Base-by-base conservation (phyloP, 2,113 vertebrate species). In the Centropus unirufus region DNA sequence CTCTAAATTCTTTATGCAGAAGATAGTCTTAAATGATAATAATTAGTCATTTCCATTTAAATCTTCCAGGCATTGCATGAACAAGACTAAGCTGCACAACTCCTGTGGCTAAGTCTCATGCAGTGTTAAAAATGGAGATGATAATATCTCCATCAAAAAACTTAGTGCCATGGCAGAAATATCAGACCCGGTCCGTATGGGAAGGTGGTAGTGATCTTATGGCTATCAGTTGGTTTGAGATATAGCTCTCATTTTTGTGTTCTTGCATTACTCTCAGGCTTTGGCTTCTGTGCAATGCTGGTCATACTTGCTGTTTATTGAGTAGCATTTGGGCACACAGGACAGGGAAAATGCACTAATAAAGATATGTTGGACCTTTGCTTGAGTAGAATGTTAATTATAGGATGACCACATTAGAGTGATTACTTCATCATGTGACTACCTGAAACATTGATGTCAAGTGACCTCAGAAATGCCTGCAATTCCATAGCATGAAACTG, bases 21-120 rank as follows among this genome's bases (percentile, higher is more conserved):
- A 92, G 68, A 69, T 57, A 70, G n/a, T 86, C 54, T 46, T 90
- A 59, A 88, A 90, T 83, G 39, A 22, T 74, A 84, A 64, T 57
- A 70, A 89, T 94, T 80, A 92, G 73, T 91, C 29, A 92, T 84
- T 85, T 67, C 55, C 8, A 16, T 85, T 83, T 87, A 93, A 92
- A 74, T 92, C 55, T 86, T 92, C 46, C 20, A 86, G 85, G 68
- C 55, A 59, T 81, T 94, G 59, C 27, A 5, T 1, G 59, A 62
- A 58, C 42, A 80, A 62, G 68, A 89, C 93, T 93, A 88, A 93
- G 86, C 68, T 88, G 64, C 39, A 18, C 55, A 90, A 80, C 52
- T 83, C 68, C 76, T 83, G 21, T 90, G 88, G 75, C 72, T 95
- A 86, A 92, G 83, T 87, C 76, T 52, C 20, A 61, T 57, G 64